Conservation (phyloP, 1,140 invertebrate species). For the Chironomus striatipennis region DNA sequence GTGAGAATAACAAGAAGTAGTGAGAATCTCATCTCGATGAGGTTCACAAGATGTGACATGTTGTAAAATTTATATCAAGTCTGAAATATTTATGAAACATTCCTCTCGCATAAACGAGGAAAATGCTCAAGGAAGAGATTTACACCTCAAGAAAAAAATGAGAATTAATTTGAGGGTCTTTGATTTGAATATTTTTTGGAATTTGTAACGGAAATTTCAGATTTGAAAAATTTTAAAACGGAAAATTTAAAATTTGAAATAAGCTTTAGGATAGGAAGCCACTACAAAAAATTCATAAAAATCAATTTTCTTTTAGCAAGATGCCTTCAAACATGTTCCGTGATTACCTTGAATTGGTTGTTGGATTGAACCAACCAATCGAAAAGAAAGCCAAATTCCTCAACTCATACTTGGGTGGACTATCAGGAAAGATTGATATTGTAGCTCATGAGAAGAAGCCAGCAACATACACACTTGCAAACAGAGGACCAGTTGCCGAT, state of each 20-base stretch:
- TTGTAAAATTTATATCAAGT: background rate
- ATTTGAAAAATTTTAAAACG: too few relatives aligned
- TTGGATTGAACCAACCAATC: background rate
- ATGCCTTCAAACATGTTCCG: conserved; percentile 11
- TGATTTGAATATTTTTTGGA: too few relatives aligned
- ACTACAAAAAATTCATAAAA: too few relatives aligned
- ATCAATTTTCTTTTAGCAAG: background rate
- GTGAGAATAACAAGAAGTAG: background rate
- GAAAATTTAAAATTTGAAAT: too few relatives aligned
- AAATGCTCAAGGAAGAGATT: too few relatives aligned
- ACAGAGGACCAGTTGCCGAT: background rate
- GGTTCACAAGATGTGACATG: background rate
- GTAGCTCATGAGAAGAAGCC: background rate
- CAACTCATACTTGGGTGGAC: background rate
- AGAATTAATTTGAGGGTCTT: too few relatives aligned
- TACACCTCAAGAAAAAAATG: too few relatives aligned
- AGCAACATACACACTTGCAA: background rate
- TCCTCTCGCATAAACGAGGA: too few relatives aligned
- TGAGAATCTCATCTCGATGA: background rate
- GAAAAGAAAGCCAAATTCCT: background rate
- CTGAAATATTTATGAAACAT: too few relatives aligned
- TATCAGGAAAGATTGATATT: background rate
- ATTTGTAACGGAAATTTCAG: too few relatives aligned
- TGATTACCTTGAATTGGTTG: background rate
- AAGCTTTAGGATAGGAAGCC: too few relatives aligned